phyloP scores from a whole-genome alignment of 2,113 vertebrate genomes.

The Neogobius melanostomus region DNA sequence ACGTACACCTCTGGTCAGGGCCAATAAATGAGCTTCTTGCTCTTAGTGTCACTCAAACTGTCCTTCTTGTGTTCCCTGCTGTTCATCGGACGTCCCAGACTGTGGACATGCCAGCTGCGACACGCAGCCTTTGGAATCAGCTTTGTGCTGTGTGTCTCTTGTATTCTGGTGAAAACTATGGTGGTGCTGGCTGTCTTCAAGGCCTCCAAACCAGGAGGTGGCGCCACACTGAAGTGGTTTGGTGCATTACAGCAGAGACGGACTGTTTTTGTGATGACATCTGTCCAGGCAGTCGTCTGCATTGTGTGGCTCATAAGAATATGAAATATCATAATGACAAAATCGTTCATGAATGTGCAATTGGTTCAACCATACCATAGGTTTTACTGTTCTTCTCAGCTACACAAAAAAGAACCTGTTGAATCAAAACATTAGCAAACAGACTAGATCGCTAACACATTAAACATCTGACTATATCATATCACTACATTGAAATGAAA shows the following conservation, averaged over 20 bases:
- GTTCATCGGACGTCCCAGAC: constrained; percentile 24
- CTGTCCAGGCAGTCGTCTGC: too few species aligned
- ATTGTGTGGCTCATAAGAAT: too few species aligned
- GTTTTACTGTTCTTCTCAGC: constrained; percentile 39
- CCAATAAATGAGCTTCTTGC: constrained; percentile 9
- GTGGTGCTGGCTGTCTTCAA: constrained; percentile 53
- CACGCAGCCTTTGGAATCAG: constrained; percentile 52
- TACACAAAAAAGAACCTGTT: constrained; percentile 27
- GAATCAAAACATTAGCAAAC: too few species aligned
- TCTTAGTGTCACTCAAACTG: constrained; percentile 1
- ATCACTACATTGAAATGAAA: too few species aligned
- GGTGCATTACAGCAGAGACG: constrained; percentile 64
- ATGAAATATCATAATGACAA: constrained; percentile 34
- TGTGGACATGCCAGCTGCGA: constrained; percentile 49
- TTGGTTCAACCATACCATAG: constrained; percentile 28
- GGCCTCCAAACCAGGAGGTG: constrained; percentile 41
- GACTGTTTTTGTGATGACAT: constrained; percentile 58
- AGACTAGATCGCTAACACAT: too few species aligned
- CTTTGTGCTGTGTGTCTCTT: constrained; percentile 54
- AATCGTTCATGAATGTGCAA: constrained; percentile 59
- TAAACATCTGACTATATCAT: not conserved
- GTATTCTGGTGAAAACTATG: constrained; percentile 54
- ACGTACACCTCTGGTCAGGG: constrained; percentile 6
- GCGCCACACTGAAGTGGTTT: constrained; percentile 58
- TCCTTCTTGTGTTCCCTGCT: constrained; percentile 4